Conservation (phyloP, 2,888 invertebrate genomes). For the Morpho deidamia region DNA sequence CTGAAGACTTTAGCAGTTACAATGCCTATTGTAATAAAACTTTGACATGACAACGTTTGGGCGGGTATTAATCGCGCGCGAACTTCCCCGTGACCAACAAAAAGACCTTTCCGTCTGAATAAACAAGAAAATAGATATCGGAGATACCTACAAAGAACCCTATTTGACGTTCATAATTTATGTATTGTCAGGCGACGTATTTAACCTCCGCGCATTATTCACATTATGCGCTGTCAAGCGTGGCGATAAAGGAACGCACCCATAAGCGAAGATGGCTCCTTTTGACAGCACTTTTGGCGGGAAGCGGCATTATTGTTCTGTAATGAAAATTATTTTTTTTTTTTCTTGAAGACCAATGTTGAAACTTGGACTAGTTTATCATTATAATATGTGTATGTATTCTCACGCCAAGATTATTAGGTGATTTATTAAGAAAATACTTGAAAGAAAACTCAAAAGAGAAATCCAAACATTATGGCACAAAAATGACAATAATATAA, state of each 20-base stretch:
- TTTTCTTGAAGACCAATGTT: too few species aligned
- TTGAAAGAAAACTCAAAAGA: too few species aligned
- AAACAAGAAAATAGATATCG: slow-evolving; percentile 68
- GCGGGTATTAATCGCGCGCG: slow-evolving; percentile 11
- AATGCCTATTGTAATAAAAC: slow-evolving; percentile 3
- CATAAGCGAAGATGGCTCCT: slow-evolving; percentile 57
- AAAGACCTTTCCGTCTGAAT: slow-evolving; percentile 58
- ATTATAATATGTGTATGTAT: too few species aligned
- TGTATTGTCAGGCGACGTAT: slow-evolving; percentile 69
- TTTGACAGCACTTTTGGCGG: slow-evolving; percentile 60
- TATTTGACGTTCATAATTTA: slow-evolving; percentile 63
- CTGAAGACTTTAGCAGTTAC: too few species aligned
- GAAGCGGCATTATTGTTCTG: slow-evolving; percentile 28
- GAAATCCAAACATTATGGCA: too few species aligned
- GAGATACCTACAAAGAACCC: slow-evolving; percentile 41
- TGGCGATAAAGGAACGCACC: slow-evolving; percentile 56
- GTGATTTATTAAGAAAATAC: too few species aligned
- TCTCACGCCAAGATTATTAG: too few species aligned
- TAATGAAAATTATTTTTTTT: background rate
- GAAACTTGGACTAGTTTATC: too few species aligned
- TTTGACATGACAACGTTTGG: slow-evolving; percentile 14
- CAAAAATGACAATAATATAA: too few species aligned
- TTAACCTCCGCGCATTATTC: slow-evolving; percentile 70
- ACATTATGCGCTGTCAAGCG: slow-evolving; percentile 71
- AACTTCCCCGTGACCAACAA: slow-evolving; percentile 21